These are phyloP conservation scores for Brachycybe producta DNA, from an alignment of 2,888 invertebrate species.

Conservation along the genomic window DNA sequence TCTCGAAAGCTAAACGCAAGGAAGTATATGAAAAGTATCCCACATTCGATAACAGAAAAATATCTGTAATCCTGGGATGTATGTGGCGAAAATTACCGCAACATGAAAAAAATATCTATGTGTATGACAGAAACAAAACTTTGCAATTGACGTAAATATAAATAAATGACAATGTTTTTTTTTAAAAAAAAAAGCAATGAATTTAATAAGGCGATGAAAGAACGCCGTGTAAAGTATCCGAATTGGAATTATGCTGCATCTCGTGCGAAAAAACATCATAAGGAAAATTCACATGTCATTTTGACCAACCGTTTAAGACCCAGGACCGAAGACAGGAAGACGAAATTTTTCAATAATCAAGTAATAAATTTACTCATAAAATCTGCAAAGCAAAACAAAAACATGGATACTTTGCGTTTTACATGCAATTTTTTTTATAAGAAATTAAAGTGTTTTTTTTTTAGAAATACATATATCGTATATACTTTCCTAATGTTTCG, in stretches of 20 bases:
- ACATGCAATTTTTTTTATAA: too few species aligned
- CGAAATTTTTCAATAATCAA: too few species aligned
- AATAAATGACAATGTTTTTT: neutral
- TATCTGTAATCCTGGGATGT: constrained; percentile 6
- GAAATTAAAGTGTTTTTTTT: too few species aligned
- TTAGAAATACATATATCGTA: too few species aligned
- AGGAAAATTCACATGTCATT: too few species aligned
- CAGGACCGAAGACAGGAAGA: neutral
- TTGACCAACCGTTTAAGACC: constrained; percentile 4
- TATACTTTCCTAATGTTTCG: too few species aligned
- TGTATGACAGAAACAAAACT: neutral
- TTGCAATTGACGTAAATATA: neutral
- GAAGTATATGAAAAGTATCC: neutral
- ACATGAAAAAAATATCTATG: constrained; percentile 7
- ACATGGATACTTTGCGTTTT: too few species aligned
- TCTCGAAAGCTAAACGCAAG: constrained; percentile 9
- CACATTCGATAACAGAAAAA: neutral
- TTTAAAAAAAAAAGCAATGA: constrained; percentile 1
- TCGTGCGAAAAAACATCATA: too few species aligned
- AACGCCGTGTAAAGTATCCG: neutral
- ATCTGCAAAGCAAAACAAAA: too few species aligned
- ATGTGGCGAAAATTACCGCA: constrained; percentile 11
- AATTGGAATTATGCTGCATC: constrained; percentile 14
- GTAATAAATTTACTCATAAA: too few species aligned
- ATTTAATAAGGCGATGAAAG: constrained; percentile 1